Base-by-base conservation (phyloP, 2,797 vertebrate species). In the Thripadectes ignobilis region DNA sequence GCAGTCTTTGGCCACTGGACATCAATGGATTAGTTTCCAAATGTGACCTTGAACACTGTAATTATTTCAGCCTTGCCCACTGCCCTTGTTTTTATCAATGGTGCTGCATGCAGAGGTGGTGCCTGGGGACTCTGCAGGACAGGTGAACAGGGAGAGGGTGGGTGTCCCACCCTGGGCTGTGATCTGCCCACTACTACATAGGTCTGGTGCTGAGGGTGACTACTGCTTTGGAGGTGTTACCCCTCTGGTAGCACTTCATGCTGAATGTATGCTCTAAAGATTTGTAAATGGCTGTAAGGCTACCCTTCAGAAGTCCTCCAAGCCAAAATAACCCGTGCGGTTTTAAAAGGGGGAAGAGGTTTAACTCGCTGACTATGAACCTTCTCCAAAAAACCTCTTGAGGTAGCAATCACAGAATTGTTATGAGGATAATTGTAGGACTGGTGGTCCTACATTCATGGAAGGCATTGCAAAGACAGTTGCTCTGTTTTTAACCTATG, bases 281-380 rank as follows among this genome's bases (percentile, higher is more conserved):
- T 43, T 10, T 62, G 30, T 55, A 32, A 39, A 23, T n/a, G 61
- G 41, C 68, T 72, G 10, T 49, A 34, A 57, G 23, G 38, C 11
- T 59, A 3, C 46, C 32, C 75, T 62, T 76, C 24, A 46, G 49
- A 46, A 75, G 24, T 43, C 30, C 34, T 67, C 74, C 46, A 55
- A 54, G 74, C 39, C 57, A 51, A 61, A 91, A 51, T 72, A 73
- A 39, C 8, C 7, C 58, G 9, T 68, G n/a, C 32, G 58, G 11
- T 62, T 87, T 73, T 75, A 15, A 78, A 86, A 84, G 19, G 21
- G 20, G 74, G 45, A 32, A 36, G 13, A 58, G 23, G 51, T 75
- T 72, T 46, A 46, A 43, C 15, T 65, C 1, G 0, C 27, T 23
- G 41, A 14, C 32, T 54, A 2, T 32, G 22, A 5, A 9, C 0